A percentile compares a stretch with the other conserved stretches of the same genome.
These are phyloP conservation scores for Rallus limicola DNA, from an alignment of 2,113 vertebrate species.

Conservation along the genomic window DNA sequence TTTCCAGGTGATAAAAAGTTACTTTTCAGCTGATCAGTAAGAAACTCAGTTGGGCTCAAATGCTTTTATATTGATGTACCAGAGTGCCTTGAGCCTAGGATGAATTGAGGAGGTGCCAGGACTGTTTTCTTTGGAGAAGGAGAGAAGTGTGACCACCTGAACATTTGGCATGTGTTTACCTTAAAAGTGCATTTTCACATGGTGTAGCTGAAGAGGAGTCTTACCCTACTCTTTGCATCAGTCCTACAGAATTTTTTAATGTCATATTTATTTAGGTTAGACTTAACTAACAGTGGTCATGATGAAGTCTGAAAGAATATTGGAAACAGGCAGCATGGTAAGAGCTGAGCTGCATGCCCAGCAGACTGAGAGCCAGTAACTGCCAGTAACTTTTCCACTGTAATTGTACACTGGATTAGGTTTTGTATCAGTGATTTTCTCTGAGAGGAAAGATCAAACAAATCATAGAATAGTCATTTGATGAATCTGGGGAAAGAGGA, in stretches of 20 bases:
- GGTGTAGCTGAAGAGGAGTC: not conserved
- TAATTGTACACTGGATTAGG: not conserved
- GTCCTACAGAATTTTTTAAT: not conserved
- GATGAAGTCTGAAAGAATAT: not conserved
- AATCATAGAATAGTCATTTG: not conserved
- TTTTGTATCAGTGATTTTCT: not conserved
- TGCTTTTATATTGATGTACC: not conserved
- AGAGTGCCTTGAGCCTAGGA: not conserved
- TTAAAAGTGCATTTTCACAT: not conserved
- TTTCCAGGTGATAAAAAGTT: not conserved
- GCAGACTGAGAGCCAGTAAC: not conserved
- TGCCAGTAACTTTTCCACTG: not conserved
- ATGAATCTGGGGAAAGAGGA: not conserved
- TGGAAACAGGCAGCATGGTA: rapidly evolving
- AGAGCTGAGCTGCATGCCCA: not conserved
- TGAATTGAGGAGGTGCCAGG: not conserved
- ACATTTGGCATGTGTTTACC: not conserved
- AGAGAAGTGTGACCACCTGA: not conserved
- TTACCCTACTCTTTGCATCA: not conserved
- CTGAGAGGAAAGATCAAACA: not conserved
- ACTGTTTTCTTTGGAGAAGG: not conserved
- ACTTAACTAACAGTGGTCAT: not conserved
- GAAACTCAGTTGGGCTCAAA: not conserved
- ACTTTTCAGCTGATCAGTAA: not conserved
- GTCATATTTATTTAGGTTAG: not conserved